Evolutionary conservation across 1,140 invertebrate species (phyloP).

Genomic region (Dryas iulia): DNA sequence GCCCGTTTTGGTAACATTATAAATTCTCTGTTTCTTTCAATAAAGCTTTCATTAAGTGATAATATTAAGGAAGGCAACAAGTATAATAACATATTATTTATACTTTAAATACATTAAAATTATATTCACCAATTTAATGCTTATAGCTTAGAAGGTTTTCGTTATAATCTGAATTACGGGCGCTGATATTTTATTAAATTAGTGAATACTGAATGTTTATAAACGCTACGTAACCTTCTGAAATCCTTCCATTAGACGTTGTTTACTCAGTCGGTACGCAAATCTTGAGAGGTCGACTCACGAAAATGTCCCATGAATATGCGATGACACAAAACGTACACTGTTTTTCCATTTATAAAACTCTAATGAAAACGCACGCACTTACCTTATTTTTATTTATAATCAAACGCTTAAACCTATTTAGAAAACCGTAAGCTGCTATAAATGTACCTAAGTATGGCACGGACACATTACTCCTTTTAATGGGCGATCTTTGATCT

Average conservation of each 20-base stretch:
- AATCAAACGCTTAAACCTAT: conserved; percentile 36
- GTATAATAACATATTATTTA: no score
- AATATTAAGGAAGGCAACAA: no score
- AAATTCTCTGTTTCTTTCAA: no score
- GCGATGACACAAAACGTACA: conserved; percentile 78
- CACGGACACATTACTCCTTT: no score
- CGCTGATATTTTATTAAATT: conserved; percentile 6
- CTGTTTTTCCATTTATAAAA: conserved; percentile 76
- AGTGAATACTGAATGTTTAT: conserved; percentile 39
- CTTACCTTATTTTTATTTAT: conserved; percentile 57
- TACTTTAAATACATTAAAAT: no score
- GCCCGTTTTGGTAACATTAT: no score
- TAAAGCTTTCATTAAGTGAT: no score
- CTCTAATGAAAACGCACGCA: conserved; percentile 72
- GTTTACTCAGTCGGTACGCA: conserved; percentile 47
- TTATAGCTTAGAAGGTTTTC: neutral
- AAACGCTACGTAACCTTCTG: conserved; percentile 38
- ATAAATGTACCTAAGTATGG: no score
- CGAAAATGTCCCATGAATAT: conserved; percentile 79
- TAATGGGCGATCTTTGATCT: no score
- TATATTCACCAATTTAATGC: neutral
- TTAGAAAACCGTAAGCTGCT: no score
- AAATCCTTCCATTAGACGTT: conserved; percentile 39
- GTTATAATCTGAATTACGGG: neutral
- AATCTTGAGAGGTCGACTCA: conserved; percentile 67